Evolutionary conservation across 2,797 vertebrate genomes (phyloP).

Genomic region (Erpetoichthys calabaricus): DNA sequence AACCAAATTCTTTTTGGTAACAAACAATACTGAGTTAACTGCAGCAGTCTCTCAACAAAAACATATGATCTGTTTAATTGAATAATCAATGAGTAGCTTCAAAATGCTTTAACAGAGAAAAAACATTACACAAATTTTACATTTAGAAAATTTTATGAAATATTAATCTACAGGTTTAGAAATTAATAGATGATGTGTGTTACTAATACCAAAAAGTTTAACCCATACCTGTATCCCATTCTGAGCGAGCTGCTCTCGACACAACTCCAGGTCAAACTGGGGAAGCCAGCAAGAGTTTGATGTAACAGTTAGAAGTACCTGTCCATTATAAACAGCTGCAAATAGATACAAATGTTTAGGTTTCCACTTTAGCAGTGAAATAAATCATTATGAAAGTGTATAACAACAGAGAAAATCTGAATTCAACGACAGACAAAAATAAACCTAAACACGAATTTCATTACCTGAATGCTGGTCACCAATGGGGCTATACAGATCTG

Average conservation of each 20-base stretch:
- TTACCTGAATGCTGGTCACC: neutral
- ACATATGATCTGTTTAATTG: too few relatives aligned
- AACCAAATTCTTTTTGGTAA: too few relatives aligned
- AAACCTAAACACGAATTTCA: neutral
- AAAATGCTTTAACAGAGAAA: too few relatives aligned
- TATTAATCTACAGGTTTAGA: too few relatives aligned
- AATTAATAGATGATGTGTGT: too few relatives aligned
- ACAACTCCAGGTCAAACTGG: conserved; percentile 40
- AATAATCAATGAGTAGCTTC: too few relatives aligned
- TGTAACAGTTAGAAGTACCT: conserved; percentile 34
- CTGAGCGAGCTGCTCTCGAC: conserved; percentile 34
- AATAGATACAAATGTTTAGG: neutral
- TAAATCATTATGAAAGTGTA: neutral
- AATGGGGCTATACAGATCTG: too few relatives aligned
- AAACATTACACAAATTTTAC: too few relatives aligned
- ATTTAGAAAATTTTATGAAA: too few relatives aligned
- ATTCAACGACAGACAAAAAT: conserved; percentile 4
- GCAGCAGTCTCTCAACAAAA: too few relatives aligned
- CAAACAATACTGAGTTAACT: too few relatives aligned
- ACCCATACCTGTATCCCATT: conserved; percentile 42
- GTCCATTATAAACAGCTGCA: conserved; percentile 32
- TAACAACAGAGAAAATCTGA: neutral
- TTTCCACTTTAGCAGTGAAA: neutral
- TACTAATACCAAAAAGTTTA: too few relatives aligned
- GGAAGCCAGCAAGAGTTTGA: conserved; percentile 35